Evolutionary conservation across 2,113 vertebrate species (phyloP).

Genomic region (Mionectes macconnelli): DNA sequence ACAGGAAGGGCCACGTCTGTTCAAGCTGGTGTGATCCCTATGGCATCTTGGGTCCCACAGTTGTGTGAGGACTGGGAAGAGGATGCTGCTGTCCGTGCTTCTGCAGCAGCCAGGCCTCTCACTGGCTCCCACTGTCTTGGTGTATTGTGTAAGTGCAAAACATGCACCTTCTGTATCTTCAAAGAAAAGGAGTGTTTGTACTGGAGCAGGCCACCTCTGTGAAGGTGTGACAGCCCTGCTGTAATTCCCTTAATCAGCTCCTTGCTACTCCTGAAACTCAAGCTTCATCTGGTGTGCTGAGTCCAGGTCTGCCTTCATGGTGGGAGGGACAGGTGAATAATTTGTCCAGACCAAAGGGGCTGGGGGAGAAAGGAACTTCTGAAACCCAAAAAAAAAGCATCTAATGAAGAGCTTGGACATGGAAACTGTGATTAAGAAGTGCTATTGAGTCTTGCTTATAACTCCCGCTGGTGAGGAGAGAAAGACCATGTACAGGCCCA

Average conservation of each 20-base stretch:
- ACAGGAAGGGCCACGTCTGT: not conserved
- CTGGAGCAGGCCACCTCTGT: not conserved
- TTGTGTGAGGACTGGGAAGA: not conserved
- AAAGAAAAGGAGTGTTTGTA: not conserved
- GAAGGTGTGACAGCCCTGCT: not conserved
- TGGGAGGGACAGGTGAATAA: not conserved
- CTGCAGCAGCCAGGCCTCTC: not conserved
- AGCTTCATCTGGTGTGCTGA: not conserved
- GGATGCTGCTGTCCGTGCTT: not conserved
- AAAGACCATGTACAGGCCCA: fast-evolving
- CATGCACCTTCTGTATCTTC: not conserved
- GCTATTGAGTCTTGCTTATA: not conserved
- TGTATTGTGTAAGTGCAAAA: too few relatives aligned
- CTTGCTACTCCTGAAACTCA: not conserved
- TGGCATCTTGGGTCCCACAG: not conserved
- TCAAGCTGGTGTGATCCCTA: fast-evolving
- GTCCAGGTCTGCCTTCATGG: not conserved
- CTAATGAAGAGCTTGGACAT: not conserved
- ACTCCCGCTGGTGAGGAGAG: not conserved
- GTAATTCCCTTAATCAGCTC: not conserved
- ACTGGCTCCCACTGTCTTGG: not conserved
- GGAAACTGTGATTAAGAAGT: not conserved
- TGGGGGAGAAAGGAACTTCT: not conserved
- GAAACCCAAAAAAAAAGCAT: not conserved
- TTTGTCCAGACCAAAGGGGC: not conserved